Conservation (phyloP, 2,797 vertebrate species). For the Furcifer pardalis region DNA sequence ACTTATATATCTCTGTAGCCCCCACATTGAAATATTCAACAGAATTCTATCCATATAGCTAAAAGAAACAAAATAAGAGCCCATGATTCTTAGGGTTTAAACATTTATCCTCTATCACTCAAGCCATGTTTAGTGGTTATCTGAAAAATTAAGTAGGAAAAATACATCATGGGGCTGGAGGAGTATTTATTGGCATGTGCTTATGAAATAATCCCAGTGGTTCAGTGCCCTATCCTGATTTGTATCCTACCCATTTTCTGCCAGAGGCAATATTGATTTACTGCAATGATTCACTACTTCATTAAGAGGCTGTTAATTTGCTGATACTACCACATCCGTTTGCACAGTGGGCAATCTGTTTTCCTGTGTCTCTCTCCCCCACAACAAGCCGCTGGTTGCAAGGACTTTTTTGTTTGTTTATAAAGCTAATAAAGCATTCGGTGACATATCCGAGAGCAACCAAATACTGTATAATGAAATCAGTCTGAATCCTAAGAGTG, state of each 20-base stretch:
- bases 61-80: no score
- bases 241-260: background rate
- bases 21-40: no score
- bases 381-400: constrained; percentile 10
- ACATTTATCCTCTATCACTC: background rate
- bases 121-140: background rate
- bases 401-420: background rate
- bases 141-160: background rate
- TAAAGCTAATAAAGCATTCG: constrained; percentile 1
- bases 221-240: background rate
- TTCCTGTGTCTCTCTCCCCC: constrained; percentile 10
- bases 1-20: no score
- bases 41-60: no score
- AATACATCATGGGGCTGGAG: background rate
- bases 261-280: constrained; percentile 6
- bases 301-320: constrained; percentile 23
- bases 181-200: background rate
- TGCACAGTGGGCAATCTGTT: constrained; percentile 2
- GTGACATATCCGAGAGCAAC: constrained; percentile 9
- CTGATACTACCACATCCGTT: constrained; percentile 2
- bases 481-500: constrained; percentile 3
- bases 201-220: constrained; percentile 6
- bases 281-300: constrained; percentile 9
- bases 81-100: background rate
- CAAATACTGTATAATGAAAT: constrained; percentile 36